phyloP scores from a whole-genome alignment of 2,888 invertebrate species.

The Teleiodes luculella region DNA sequence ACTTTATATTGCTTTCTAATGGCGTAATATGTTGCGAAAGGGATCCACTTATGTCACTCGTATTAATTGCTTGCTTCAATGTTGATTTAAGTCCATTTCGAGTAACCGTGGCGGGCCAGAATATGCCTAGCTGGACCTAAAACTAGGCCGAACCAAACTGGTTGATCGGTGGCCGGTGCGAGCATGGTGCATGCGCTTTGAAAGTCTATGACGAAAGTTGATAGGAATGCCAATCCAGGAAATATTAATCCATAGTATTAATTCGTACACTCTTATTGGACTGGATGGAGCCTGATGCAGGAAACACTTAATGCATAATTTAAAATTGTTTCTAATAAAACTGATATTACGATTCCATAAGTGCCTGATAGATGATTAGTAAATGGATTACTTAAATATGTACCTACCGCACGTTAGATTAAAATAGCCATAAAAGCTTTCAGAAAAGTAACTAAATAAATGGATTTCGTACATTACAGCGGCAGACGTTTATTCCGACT shows the following conservation, averaged over 20 bases:
- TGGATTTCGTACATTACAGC: no score
- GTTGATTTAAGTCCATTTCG: slow-evolving; percentile 27
- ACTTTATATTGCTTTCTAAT: slow-evolving; percentile 64
- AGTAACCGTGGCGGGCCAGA: background rate
- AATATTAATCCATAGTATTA: background rate
- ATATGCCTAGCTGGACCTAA: background rate
- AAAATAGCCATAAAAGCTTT: no score
- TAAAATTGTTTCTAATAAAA: background rate
- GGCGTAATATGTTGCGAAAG: slow-evolving; percentile 68
- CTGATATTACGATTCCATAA: background rate
- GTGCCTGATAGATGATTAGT: background rate
- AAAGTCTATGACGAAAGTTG: slow-evolving; percentile 6
- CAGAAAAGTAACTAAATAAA: no score
- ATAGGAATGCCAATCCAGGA: slow-evolving; percentile 7
- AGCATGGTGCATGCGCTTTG: background rate
- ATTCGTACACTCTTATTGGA: background rate
- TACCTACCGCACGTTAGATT: background rate
- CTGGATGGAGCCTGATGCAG: background rate
- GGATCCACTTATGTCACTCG: slow-evolving; percentile 66
- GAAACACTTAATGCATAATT: background rate
- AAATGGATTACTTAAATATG: background rate
- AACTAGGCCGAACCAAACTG: slow-evolving; percentile 4
- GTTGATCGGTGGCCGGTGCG: background rate
- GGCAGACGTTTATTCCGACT: no score
- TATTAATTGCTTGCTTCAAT: slow-evolving; percentile 60